Percentiles rank a stretch among this genome's conserved stretches.
Conservation (phyloP, 2,113 vertebrate genomes). For the Hippoglossus stenolepis region DNA sequence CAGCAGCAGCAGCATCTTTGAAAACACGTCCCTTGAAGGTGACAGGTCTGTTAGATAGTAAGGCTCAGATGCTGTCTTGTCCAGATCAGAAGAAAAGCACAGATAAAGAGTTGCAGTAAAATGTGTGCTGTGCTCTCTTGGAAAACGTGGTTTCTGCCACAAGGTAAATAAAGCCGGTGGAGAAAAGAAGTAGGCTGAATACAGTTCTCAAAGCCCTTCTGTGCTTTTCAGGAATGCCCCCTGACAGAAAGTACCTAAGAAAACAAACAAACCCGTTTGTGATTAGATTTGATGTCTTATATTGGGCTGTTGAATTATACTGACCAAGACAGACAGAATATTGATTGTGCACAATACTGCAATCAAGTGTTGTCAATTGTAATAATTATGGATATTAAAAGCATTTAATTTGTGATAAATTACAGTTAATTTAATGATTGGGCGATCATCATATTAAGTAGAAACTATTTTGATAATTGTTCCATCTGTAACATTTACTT, state of each 20-base stretch:
- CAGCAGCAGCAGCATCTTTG: not conserved
- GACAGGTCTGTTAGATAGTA: not conserved
- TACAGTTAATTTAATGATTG: not conserved
- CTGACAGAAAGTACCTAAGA: not conserved
- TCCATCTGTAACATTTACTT: too few relatives aligned
- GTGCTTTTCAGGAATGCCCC: not conserved
- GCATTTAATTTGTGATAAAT: not conserved
- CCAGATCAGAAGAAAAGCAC: not conserved
- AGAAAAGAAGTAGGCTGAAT: too few relatives aligned
- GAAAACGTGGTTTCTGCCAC: too few relatives aligned
- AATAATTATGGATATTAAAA: not conserved
- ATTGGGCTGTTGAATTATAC: not conserved
- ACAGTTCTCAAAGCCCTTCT: too few relatives aligned
- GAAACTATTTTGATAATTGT: not conserved
- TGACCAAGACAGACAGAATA: not conserved
- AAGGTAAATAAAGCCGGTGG: too few relatives aligned
- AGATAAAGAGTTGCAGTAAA: not conserved
- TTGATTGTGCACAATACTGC: slow-evolving; percentile 1
- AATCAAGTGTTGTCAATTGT: not conserved
- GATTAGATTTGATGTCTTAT: not conserved
- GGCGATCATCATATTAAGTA: not conserved
- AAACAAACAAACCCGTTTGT: slow-evolving; percentile 1
- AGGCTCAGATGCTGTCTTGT: not conserved
- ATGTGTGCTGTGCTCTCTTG: not conserved
- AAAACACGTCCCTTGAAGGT: slow-evolving; percentile 5